These are phyloP conservation scores for Echeneis naucrates DNA, from an alignment of 2,797 vertebrate genomes.

Conservation along the genomic window DNA sequence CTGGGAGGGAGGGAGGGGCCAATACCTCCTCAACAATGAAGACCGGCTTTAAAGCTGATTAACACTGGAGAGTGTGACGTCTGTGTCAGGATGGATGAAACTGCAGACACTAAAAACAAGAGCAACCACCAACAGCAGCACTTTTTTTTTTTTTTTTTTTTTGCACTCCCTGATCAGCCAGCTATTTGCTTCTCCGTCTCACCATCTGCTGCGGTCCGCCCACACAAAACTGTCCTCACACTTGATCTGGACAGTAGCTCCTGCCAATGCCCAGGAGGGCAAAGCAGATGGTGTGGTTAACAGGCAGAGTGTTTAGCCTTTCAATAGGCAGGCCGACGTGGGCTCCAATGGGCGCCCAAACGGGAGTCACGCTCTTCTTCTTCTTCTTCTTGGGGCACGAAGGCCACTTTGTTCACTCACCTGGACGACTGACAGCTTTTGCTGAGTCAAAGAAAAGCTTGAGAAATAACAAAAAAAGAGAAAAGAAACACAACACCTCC, in stretches of 20 bases:
- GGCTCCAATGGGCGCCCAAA: slow-evolving; percentile 30
- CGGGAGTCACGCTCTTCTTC: too few species aligned
- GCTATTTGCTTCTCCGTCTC: slow-evolving; percentile 55
- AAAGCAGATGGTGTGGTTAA: slow-evolving; percentile 70
- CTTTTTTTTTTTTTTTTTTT: too few species aligned
- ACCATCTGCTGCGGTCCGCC: slow-evolving; percentile 75
- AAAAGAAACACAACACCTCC: too few species aligned
- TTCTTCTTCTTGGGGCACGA: too few species aligned
- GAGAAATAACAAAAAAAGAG: background rate
- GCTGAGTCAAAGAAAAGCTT: background rate
- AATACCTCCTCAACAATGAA: slow-evolving; percentile 6
- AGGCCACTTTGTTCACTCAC: slow-evolving; percentile 27
- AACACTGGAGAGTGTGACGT: slow-evolving; percentile 22
- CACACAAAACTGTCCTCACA: slow-evolving; percentile 63
- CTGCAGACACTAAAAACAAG: background rate
- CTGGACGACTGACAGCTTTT: slow-evolving; percentile 13
- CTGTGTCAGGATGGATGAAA: background rate
- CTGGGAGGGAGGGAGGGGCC: too few species aligned
- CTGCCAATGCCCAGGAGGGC: slow-evolving; percentile 69
- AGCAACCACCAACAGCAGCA: slow-evolving; percentile 36
- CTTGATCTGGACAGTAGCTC: slow-evolving; percentile 72
- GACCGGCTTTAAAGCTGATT: slow-evolving; percentile 4
- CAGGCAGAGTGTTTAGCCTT: slow-evolving; percentile 55
- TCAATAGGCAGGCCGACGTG: slow-evolving; percentile 47
- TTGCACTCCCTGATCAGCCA: slow-evolving; percentile 57